These are phyloP conservation scores for Otolemur crassicaudatus DNA, from an alignment of 2,797 vertebrate species.

Conservation along the genomic window DNA sequence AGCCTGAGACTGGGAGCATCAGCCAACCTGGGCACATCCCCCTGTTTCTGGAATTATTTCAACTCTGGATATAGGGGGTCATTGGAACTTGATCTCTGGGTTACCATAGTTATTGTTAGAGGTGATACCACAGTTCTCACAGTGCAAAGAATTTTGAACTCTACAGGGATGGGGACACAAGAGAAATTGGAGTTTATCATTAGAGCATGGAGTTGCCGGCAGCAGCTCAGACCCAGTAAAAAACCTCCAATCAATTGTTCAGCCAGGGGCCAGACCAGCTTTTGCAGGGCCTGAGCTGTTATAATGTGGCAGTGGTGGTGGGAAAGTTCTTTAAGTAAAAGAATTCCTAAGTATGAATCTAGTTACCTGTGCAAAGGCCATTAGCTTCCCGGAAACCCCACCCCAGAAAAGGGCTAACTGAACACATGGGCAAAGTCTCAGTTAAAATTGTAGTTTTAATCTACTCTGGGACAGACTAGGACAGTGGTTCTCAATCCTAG, in stretches of 20 bases:
- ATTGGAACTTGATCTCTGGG: neutral
- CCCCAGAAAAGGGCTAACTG: neutral
- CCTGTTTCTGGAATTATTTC: constrained; percentile 7
- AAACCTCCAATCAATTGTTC: neutral
- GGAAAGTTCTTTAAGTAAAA: neutral
- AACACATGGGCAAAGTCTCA: neutral
- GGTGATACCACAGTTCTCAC: neutral
- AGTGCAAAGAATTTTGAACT: neutral
- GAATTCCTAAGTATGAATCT: neutral
- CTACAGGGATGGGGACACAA: neutral
- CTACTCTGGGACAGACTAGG: neutral
- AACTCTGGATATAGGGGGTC: neutral
- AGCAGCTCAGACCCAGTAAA: neutral
- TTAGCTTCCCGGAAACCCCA: neutral
- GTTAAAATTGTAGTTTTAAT: neutral
- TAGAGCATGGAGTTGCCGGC: neutral
- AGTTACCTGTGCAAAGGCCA: neutral
- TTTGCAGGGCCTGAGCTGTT: neutral
- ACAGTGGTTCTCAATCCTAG: neutral
- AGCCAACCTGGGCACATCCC: neutral
- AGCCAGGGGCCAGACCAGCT: neutral
- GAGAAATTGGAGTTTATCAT: neutral
- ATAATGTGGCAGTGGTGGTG: neutral
- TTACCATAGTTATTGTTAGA: neutral
- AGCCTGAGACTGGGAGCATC: neutral